Evolutionary conservation across 2,113 vertebrate genomes (phyloP).

Genomic region (Muntiacus reevesi): DNA sequence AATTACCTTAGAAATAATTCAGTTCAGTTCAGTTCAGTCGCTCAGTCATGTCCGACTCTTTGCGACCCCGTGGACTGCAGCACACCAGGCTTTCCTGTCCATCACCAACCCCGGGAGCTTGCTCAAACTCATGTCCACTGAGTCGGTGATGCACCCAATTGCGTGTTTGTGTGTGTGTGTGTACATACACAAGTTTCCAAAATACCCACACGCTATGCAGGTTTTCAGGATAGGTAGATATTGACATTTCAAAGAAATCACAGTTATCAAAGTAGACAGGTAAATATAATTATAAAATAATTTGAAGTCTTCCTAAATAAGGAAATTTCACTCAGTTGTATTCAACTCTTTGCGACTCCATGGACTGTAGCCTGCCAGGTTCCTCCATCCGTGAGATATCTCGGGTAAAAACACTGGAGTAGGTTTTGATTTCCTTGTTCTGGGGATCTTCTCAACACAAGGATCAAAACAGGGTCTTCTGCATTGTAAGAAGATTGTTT

Average conservation of each 20-base stretch:
- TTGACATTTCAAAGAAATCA: background rate
- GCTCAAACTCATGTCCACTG: background rate
- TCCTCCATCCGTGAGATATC: background rate
- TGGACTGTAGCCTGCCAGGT: background rate
- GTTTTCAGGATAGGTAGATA: background rate
- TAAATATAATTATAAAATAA: background rate
- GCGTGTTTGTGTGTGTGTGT: background rate
- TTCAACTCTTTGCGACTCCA: background rate
- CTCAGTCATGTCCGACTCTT: background rate
- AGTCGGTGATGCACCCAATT: background rate
- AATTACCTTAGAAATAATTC: background rate
- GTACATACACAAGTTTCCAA: background rate
- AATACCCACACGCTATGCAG: background rate
- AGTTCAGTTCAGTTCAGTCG: background rate
- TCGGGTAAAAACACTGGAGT: background rate
- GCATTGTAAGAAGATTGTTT: background rate
- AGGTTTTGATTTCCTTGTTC: background rate
- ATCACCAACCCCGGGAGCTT: accelerated
- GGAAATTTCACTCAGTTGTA: background rate
- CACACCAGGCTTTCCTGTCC: background rate
- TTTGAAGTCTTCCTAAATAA: background rate
- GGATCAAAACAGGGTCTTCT: background rate
- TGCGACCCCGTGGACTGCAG: accelerated
- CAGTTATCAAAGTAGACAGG: background rate
- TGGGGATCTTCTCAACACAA: background rate